Evolutionary conservation across 2,113 vertebrate genomes (phyloP).

Genomic region (Mormyrus lacerda): DNA sequence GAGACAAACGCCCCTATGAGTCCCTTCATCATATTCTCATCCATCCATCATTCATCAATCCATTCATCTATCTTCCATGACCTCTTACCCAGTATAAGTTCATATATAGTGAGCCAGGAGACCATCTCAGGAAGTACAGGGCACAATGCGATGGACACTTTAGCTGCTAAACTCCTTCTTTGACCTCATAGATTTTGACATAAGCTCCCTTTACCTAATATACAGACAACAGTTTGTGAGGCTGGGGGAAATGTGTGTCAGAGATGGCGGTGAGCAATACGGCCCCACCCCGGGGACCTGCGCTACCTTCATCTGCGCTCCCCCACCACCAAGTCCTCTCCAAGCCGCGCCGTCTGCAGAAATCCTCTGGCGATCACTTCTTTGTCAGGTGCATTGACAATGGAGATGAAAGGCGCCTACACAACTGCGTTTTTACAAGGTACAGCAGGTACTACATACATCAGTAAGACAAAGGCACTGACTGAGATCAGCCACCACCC

Average conservation of each 20-base stretch:
- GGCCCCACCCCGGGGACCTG: background rate
- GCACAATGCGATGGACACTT: background rate
- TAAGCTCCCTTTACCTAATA: background rate
- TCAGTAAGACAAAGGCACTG: background rate
- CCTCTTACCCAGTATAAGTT: background rate
- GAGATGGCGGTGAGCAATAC: background rate
- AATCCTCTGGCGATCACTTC: background rate
- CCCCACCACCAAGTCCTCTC: background rate
- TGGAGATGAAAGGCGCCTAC: background rate
- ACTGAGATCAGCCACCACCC: background rate
- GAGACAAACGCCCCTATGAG: background rate
- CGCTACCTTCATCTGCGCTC: background rate
- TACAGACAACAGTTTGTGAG: background rate
- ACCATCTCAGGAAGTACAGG: background rate
- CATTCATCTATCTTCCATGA: background rate
- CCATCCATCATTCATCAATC: background rate
- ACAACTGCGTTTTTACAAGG: background rate
- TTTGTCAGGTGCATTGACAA: background rate
- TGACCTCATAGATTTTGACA: background rate
- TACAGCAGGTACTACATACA: background rate
- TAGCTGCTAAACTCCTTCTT: background rate
- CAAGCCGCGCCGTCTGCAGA: background rate
- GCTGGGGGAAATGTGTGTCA: background rate
- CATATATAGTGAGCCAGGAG: background rate
- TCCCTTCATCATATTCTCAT: background rate